phyloP scores from a whole-genome alignment of 2,797 vertebrate species.

The Esox masquinongy region DNA sequence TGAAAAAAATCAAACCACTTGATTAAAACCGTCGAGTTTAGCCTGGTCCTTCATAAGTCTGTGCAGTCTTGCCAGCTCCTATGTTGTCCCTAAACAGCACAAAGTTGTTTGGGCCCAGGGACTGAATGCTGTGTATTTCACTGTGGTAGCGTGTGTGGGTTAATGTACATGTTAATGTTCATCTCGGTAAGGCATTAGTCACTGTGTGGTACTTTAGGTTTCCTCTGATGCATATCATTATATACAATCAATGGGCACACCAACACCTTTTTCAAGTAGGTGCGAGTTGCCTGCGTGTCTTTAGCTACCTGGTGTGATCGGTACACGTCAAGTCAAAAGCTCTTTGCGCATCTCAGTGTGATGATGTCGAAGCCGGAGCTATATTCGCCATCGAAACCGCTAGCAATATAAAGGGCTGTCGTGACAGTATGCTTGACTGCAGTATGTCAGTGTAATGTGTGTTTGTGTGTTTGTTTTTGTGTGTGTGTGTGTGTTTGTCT shows the following conservation, averaged over 20 bases:
- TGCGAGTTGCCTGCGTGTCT: constrained; percentile 25
- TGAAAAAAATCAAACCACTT: no score
- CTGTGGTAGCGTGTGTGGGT: neutral
- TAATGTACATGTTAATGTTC: neutral
- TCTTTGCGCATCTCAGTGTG: constrained; percentile 37
- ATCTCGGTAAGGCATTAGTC: constrained; percentile 41
- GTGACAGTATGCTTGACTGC: neutral
- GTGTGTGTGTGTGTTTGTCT: constrained; percentile 7
- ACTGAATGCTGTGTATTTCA: neutral
- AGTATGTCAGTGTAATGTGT: constrained; percentile 13
- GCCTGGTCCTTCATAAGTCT: neutral
- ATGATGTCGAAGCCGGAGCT: constrained; percentile 30
- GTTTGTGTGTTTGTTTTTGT: constrained; percentile 2
- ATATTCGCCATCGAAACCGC: constrained; percentile 25
- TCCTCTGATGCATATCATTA: constrained; percentile 32
- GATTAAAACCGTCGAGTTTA: constrained; percentile 33
- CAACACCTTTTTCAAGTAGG: constrained; percentile 27
- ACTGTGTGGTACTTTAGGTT: constrained; percentile 33
- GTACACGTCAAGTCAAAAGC: constrained; percentile 31
- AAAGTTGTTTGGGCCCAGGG: neutral
- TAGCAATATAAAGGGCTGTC: neutral
- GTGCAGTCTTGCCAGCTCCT: neutral
- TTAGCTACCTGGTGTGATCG: constrained; percentile 24
- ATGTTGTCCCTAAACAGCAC: neutral
- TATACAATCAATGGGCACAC: constrained; percentile 45